Base-by-base conservation (phyloP, 2,888 invertebrate genomes). In the Philopedon plagiatum region DNA sequence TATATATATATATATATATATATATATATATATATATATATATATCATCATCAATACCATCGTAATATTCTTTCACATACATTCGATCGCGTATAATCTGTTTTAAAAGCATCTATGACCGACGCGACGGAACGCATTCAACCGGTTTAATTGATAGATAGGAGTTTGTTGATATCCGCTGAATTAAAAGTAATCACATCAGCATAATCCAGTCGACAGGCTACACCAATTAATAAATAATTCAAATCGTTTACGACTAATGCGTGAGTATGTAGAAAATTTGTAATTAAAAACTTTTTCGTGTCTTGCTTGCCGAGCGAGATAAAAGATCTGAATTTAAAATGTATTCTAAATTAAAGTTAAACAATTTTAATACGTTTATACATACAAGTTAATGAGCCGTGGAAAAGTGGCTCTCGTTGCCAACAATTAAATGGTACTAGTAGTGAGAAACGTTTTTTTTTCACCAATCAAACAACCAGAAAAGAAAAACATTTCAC, bases 271-370 rank as follows among this genome's bases (percentile, higher is more conserved):
- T 54, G 51, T 54, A 13, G 29, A 54, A 54, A 29, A 54, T 32
- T 54, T 54, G 29, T 54, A 54, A 54, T 54, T 54, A 29, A 54
- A 54, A 54, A 29, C 15, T 54, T 54, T 54, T 54, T 54, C 29
- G 8, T 54, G 29, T 29, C 26, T 54, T 9, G 29, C 23, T 29
- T 9, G 7, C 9, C 15, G 51, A 18, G 2, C 29, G 15, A 29
- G 29, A 54, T 29, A 46, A 46, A 21, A 15, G 13, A 29, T 26
- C 26, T 51, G 29, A 29, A 54, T 15, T 54, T 54, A 29, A 54
- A 54, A 54, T 54, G 29, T 54, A 29, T 54, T 32, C 18, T 5
- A 18, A 29, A 29, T 54, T 54, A 29, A 51, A 51, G 9, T 2
- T 54, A 5, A 29, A 18, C 15, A 8, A 11, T 54, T 54, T 54